phyloP scores from a whole-genome alignment of 2,113 vertebrate genomes.

The Dolichallabes microphthalmus region DNA sequence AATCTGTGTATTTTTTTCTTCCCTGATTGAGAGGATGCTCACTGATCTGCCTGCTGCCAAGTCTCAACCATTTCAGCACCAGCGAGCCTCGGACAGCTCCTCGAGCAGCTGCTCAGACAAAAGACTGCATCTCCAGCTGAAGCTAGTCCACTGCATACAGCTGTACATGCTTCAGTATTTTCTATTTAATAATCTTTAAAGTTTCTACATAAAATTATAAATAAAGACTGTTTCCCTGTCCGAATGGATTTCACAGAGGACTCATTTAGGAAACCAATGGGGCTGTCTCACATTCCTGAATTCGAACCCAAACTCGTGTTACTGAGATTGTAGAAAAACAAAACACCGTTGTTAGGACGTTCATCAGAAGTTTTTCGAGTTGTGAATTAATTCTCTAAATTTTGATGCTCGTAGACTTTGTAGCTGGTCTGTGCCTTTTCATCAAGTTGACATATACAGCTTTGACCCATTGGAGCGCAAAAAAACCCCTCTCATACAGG shows the following conservation, averaged over 20 bases:
- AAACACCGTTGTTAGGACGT: too few relatives aligned
- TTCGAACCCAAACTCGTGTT: too few relatives aligned
- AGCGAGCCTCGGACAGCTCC: constrained; percentile 14
- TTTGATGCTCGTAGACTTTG: too few relatives aligned
- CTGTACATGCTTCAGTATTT: not conserved
- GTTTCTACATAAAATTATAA: not conserved
- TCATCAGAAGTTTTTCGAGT: too few relatives aligned
- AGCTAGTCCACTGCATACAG: not conserved
- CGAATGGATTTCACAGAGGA: not conserved
- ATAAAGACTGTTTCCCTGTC: not conserved
- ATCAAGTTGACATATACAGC: too few relatives aligned
- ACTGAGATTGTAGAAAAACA: too few relatives aligned
- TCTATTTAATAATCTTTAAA: not conserved
- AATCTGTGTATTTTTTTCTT: not conserved
- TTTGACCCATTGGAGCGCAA: too few relatives aligned
- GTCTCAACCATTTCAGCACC: constrained; percentile 18
- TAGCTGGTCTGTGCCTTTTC: too few relatives aligned
- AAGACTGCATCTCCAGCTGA: not conserved
- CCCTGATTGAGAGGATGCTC: not conserved
- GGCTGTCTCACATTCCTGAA: too few relatives aligned
- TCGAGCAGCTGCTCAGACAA: not conserved
- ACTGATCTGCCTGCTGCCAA: not conserved
- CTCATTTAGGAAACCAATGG: too few relatives aligned
- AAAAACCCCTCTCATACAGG: too few relatives aligned
- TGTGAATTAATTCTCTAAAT: too few relatives aligned